Percentiles rank a stretch among this genome's conserved stretches.
Conservation (phyloP, 2,797 vertebrate genomes). For the Sarcoramphus papa region DNA sequence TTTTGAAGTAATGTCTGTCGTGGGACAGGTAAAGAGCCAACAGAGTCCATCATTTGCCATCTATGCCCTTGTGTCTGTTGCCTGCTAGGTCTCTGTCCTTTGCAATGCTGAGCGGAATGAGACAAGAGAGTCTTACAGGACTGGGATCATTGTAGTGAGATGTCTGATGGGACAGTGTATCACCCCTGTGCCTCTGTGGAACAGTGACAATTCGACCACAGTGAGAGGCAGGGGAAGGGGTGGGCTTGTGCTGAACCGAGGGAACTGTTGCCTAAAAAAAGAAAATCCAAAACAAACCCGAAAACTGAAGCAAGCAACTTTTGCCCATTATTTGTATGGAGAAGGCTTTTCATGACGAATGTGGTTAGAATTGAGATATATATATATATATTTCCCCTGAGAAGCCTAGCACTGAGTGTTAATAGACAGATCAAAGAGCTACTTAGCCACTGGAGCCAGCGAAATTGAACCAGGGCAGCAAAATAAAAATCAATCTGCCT, state of each 20-base stretch:
- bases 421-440: constrained; percentile 17
- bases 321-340: background rate
- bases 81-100: background rate
- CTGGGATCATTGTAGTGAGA: background rate
- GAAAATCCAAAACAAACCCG: background rate
- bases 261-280: background rate
- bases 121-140: background rate
- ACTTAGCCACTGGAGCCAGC: background rate
- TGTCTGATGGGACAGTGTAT: background rate
- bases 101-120: background rate
- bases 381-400: background rate
- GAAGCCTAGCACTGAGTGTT: background rate
- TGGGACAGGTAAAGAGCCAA: background rate
- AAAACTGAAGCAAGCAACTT: background rate
- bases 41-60: background rate
- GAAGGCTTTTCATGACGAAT: background rate
- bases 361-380: background rate
- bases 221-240: background rate
- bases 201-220: background rate
- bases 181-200: background rate
- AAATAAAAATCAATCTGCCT: constrained; percentile 24
- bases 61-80: background rate
- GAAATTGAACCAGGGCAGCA: constrained; percentile 8
- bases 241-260: background rate
- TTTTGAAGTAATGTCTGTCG: background rate